Evolutionary conservation across 2,113 vertebrate species (phyloP).

Genomic region (Bufo bufo): DNA sequence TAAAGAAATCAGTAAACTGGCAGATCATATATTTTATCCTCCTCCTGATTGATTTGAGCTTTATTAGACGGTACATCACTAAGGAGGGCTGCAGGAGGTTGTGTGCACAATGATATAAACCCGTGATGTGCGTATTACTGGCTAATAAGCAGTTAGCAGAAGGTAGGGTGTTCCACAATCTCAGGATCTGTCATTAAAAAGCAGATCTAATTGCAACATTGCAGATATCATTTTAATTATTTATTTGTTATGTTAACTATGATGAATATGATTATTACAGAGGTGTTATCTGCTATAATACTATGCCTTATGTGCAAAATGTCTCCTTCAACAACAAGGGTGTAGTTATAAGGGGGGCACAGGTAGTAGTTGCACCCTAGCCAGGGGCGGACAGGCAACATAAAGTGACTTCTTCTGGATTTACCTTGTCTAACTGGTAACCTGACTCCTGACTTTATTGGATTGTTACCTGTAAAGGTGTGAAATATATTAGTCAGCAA

Average conservation of each 20-base stretch:
- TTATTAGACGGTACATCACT: not conserved
- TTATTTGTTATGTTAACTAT: not conserved
- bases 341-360: too few relatives aligned
- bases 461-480: too few relatives aligned
- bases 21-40: not conserved
- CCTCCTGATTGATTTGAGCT: not conserved
- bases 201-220: not conserved
- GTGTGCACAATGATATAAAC: not conserved
- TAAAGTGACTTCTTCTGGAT: too few relatives aligned
- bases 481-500: too few relatives aligned
- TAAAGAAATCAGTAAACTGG: not conserved
- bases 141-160: not conserved
- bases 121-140: not conserved
- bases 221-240: not conserved
- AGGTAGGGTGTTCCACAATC: not conserved
- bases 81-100: not conserved
- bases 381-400: too few relatives aligned
- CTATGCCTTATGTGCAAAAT: not conserved
- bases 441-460: too few relatives aligned
- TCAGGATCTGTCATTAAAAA: not conserved
- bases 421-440: too few relatives aligned
- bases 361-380: too few relatives aligned
- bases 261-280: not conserved
- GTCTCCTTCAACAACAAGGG: too few relatives aligned
- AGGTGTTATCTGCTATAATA: not conserved